A percentile compares a stretch with the other conserved stretches of the same genome.
Conservation (phyloP, 30 jellyfish, hydroid and myxozoan species). For the Calvadosia cruxmelitensis region DNA sequence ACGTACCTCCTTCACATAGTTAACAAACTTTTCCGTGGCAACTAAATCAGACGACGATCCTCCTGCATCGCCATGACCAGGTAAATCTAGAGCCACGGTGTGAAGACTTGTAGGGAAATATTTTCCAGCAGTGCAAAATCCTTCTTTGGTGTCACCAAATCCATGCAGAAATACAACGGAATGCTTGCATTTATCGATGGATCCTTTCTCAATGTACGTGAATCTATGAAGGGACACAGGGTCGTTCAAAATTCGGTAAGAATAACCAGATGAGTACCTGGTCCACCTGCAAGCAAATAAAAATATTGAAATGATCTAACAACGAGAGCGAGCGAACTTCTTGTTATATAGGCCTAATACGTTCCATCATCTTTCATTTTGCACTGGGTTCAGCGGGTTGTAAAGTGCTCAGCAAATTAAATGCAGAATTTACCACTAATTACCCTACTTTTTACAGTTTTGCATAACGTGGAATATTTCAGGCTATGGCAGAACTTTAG, state of each 20-base stretch:
- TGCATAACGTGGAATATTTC: too few species aligned
- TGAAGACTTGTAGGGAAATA: conserved; percentile 45
- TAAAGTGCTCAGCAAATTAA: too few species aligned
- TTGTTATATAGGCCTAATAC: too few species aligned
- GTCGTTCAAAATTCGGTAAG: neutral
- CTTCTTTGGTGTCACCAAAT: conserved; percentile 36
- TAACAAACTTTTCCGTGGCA: neutral
- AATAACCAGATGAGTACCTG: neutral
- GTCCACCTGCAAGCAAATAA: neutral
- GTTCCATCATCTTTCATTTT: too few species aligned
- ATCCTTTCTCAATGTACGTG: conserved; percentile 61
- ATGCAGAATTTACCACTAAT: neutral
- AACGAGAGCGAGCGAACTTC: neutral
- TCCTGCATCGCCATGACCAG: conserved; percentile 74
- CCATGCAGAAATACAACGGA: conserved; percentile 65
- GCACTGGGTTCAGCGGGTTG: too few species aligned
- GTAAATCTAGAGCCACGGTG: conserved; percentile 58
- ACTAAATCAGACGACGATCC: neutral
- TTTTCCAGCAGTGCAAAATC: conserved; percentile 29
- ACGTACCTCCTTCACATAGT: neutral
- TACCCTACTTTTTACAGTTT: neutral
- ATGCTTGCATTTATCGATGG: conserved; percentile 4
- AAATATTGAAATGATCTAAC: too few species aligned
- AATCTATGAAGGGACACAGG: neutral
- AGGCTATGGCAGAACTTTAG: too few species aligned